Evolutionary conservation across 2,797 vertebrate species (phyloP), one percentile per base, ranked within the genome.

Genomic region (Aulostomus chinensis): DNA sequence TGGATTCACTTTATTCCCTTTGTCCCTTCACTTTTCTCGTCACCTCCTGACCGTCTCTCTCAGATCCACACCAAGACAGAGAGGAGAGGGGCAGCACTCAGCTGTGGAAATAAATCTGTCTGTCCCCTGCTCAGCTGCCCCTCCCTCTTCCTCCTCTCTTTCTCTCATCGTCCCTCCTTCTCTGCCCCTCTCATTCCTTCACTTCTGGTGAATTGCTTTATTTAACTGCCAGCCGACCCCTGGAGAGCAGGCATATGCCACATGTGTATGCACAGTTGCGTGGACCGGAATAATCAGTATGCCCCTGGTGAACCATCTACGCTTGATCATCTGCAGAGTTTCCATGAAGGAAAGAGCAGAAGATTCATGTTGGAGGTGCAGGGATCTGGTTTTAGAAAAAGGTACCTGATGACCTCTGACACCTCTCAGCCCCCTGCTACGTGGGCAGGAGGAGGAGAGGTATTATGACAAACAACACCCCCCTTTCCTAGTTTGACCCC

Each of bases 21-120:
- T 47, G 57, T 55, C 64, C 31, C 42, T 36, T 74, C 39, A 43
- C 12, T 32, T 53, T 53, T 53, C 45, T 57, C 48, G 31, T 59
- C 34, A 30, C 58, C 60, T 55, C 54, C 71, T 38, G n/a, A 50
- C 50, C 58, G 55, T 59, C 68, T 60, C 32, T 43, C 57, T 33
- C 53, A 61, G 59, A 52, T 63, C 52, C 59, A 68, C 36, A 25
- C 39, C 57, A 48, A 62, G 55, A 49, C 13, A 15, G 46, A 71
- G 68, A 56, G 45, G 70, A 75, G 73, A 63, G 66, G 36, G 50
- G 49, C 53, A 37, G 59, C 41, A 37, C 67, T 86, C 89, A 89
- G 87, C 89, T 89, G 87, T 88, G 85, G 77, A 86, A 78, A 90
- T 90, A 87, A 88, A 88, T 86, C 85, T 80, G 71, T 62, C 70